Base-by-base conservation (phyloP, 2,113 vertebrate species). In the Tragelaphus buxtoni region DNA sequence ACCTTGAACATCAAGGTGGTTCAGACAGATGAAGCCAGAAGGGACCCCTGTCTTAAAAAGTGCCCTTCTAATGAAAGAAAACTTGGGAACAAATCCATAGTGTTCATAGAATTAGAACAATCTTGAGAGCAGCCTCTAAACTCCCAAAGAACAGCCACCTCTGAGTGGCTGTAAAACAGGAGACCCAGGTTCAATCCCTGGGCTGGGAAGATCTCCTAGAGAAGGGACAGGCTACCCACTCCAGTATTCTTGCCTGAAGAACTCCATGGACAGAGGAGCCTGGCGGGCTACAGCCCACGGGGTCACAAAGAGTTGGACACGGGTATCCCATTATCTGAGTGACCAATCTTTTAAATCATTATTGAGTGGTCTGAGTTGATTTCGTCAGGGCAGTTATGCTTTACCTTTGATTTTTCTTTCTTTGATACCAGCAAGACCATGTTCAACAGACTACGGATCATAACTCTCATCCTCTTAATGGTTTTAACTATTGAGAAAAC, bases 401-500 rank as follows among this genome's bases (percentile, higher is more conserved):
- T 89, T 85, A 4, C 9, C 12, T 94, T 96, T 94, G 85, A 90
- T 63, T 80, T 96, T 96, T 28, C 26, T 92, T 82, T 61, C 58
- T 92, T 88, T 77, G 58, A 49, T 65, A 51, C 11, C 10, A 95
- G 77, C 65, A 88, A 86, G 45, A 90, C 45, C 30, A 35, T 85
- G 39, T 47, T 95, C 28, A 86, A 13, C 55, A 81, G 84, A 88
- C 35, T 81, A 24, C 92, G 17, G 22, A 69, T 14, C 53, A 9
- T 82, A 97, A 63, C 49, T 88, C 60, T 65, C 81, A 28, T 39
- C 42, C 7, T 42, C 30, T 79, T 95, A 88, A 79, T 92, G 93
- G 14, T 65, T 61, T 95, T 86, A 88, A 74, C 63, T 94, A 91
- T 30, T 60, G 77, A 97, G 58, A 74, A 95, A 94, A 89, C 53